Base-by-base conservation (phyloP, 2,113 vertebrate genomes). In the Thymallus thymallus region DNA sequence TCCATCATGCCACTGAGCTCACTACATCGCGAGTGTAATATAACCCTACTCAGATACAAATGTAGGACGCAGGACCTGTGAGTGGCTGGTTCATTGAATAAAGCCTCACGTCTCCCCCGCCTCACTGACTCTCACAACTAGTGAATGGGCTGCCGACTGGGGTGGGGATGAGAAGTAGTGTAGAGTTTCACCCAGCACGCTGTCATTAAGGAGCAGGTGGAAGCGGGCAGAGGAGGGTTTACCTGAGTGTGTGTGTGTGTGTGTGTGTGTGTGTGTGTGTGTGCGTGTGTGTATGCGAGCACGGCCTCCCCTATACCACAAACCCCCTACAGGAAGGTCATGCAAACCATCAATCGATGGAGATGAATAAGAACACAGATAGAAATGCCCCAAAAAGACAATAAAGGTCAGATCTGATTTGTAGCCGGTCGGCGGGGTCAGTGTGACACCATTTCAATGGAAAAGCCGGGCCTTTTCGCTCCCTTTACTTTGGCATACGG, bases 271-370 rank as follows among this genome's bases (percentile, higher is more conserved):
- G 24, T 72, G 29, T 74, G 41, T 68, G 30, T 69, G 29, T 68
- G 13, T 23, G 32, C 29, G 63, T 72, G n/a, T n/a, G n/a, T n/a
- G n/a, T n/a, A n/a, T 75, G 76, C 81, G 76, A 69, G 76, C 81
- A 70, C 74, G 6, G 3, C 24, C 55, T 69, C 68, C 41, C 20
- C 29, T 30, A n/a, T 72, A 51, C 85, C 81, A 68, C 83, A 73
- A 6, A 72, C 66, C 55, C 84, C 85, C 82, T 69, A 76, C 80
- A 87, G 85, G 89, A 88, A 90, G 87, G 91, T 89, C 86, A 87
- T 7, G 76, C 73, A 80, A 83, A 79, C 78, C 83, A 46, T 77
- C 69, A 73, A 87, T 87, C 85, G 71, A 91, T 87, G 48, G 61
- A 72, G 68, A 85, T 63, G 85, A 87, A 85, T 86, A 76, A 88